Evolutionary conservation across 2,797 vertebrate species (phyloP).

Genomic region (Varecia variegata): DNA sequence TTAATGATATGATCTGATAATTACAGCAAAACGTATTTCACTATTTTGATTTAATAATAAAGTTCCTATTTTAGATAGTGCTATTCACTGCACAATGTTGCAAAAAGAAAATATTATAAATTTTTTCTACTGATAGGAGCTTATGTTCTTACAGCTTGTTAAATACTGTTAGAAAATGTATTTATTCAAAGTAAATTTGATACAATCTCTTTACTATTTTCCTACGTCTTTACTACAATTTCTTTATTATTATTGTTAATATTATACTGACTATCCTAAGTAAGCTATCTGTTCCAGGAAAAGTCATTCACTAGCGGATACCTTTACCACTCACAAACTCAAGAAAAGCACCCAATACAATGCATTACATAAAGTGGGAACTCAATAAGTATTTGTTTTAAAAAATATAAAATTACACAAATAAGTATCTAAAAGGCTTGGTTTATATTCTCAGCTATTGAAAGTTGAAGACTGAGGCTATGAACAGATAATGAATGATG

Average conservation of each 20-base stretch:
- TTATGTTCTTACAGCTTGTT: background rate
- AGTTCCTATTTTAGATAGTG: background rate
- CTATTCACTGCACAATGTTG: background rate
- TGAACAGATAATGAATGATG: background rate
- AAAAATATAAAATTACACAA: background rate
- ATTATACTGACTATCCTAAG: background rate
- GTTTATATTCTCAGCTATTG: background rate
- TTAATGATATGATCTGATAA: background rate
- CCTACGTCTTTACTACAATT: background rate
- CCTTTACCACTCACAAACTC: background rate
- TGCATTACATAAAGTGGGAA: background rate
- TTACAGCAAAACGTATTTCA: background rate
- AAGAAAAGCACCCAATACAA: background rate
- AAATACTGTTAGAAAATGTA: background rate
- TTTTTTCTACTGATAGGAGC: background rate
- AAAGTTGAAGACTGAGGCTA: background rate
- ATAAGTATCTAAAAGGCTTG: background rate
- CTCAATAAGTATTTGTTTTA: background rate
- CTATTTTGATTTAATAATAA: background rate
- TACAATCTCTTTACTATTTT: background rate
- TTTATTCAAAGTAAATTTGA: background rate
- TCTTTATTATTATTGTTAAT: background rate
- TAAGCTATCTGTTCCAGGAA: background rate
- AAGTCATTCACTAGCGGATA: background rate
- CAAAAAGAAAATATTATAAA: constrained; percentile 26